Base-by-base conservation (phyloP, 2,888 invertebrate genomes). In the Hedya salicella region DNA sequence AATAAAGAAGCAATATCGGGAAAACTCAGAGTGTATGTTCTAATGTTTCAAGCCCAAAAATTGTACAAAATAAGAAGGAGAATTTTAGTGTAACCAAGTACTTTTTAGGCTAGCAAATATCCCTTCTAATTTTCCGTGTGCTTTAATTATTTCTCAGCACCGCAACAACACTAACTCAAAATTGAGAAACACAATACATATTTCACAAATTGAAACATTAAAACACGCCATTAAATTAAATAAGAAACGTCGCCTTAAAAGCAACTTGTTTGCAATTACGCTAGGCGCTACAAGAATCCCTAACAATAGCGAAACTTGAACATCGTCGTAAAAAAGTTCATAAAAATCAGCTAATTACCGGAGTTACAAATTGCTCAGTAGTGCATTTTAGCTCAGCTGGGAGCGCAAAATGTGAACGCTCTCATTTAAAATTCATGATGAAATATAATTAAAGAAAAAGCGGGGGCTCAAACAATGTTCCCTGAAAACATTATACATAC, bases 271-370 rank as follows among this genome's bases (percentile, higher is more conserved):
- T 36, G 53, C 62, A 62, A 62, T 62, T 54, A 46, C 36, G 44
- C 16, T 11, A 17, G 32, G 4, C 32, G 62, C 19, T 48, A 44
- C 39, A 50, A 61, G 49, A 17, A 50, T 62, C 21, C 16, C n/a
- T n/a, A 65, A 60, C 60, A 60, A 60, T 48, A 46, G 60, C 4
- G 46, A 48, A 60, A 60, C 46, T 48, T 53, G 53, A 60, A 56
- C 49, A 48, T 52, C 25, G 48, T 46, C 40, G 61, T 67, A 63
- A 57, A 66, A 69, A 68, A 72, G 75, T 53, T 25, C 76, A 76
- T 71, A 75, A 81, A 79, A 81, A 75, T 71, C 71, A 68, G 74
- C 78, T 83, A 84, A 83, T 85, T 81, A 81, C 75, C 62, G 68
- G 71, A 71, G 71, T 75, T 75, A 78, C 79, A 75, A 75, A 82